Percentiles rank a stretch among this genome's conserved stretches.
Conservation (phyloP, 2,113 vertebrate genomes). For the Nestor notabilis region DNA sequence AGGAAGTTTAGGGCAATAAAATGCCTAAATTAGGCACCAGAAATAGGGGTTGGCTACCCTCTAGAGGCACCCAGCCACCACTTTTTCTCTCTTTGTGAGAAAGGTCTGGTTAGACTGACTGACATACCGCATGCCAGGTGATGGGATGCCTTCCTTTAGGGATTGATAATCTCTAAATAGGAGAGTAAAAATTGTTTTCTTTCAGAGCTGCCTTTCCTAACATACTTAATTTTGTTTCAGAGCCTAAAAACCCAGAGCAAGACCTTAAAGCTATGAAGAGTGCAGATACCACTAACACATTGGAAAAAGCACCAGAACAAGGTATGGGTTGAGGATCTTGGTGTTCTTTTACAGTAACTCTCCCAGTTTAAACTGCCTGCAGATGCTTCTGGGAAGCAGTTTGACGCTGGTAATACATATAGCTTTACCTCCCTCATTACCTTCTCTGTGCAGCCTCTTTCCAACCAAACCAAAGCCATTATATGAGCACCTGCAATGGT, state of each 20-base stretch:
- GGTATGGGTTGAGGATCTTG: not conserved
- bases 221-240: constrained; percentile 11
- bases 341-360: not conserved
- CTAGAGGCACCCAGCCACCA: not conserved
- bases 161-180: not conserved
- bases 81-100: not conserved
- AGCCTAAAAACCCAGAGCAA: constrained; percentile 39
- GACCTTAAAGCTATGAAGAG: not conserved
- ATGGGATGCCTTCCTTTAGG: not conserved
- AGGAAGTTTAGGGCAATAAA: not conserved
- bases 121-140: not conserved
- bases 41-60: not conserved
- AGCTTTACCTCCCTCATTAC: not conserved
- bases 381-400: not conserved
- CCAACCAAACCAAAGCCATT: not conserved
- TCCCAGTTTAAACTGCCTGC: not conserved
- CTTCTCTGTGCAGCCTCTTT: not conserved
- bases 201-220: not conserved
- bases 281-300: rapidly evolving
- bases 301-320: not conserved
- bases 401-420: not conserved
- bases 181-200: not conserved
- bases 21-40: not conserved
- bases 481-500: rapidly evolving
- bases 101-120: not conserved